These are phyloP conservation scores for Gadus chalcogrammus DNA, from an alignment of 2,113 vertebrate species.

Conservation along the genomic window DNA sequence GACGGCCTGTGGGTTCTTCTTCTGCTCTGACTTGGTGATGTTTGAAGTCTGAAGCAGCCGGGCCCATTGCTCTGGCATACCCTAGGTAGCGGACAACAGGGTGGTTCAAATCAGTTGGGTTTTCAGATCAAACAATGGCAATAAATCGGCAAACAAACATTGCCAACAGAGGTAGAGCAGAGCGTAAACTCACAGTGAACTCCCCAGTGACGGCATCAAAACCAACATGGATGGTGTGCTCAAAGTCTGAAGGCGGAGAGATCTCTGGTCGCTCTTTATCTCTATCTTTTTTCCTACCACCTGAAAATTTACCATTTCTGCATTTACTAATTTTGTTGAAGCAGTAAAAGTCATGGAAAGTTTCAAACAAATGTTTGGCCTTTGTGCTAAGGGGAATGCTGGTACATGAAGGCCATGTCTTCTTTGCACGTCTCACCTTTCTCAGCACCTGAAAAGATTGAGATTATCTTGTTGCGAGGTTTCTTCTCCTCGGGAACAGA, in stretches of 20 bases:
- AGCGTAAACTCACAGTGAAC: slow-evolving; percentile 85
- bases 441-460: slow-evolving; percentile 90
- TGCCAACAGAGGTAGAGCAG: background rate
- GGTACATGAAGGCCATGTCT: background rate
- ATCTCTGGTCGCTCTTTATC: slow-evolving; percentile 96
- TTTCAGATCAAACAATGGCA: background rate
- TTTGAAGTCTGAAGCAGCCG: slow-evolving; percentile 95
- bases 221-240: slow-evolving; percentile 96
- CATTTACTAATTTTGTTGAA: background rate
- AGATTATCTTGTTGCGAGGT: slow-evolving; percentile 92
- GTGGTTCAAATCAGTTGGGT: no score
- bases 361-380: no score
- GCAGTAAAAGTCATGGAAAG: no score
- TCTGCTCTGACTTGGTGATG: slow-evolving; percentile 97
- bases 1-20: slow-evolving; percentile 98
- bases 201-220: slow-evolving; percentile 97
- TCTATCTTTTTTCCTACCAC: slow-evolving; percentile 88
- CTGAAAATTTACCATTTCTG: slow-evolving; percentile 54
- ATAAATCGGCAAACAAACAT: background rate
- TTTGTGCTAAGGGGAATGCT: background rate
- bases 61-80: slow-evolving; percentile 99
- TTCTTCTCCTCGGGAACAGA: slow-evolving; percentile 96
- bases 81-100: slow-evolving; percentile 64
- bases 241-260: slow-evolving; percentile 94
- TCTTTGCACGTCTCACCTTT: slow-evolving; percentile 75